Evolutionary conservation across 2,888 invertebrate species (phyloP), one percentile per base, ranked within the genome.

Genomic region (Plagiodera versicolora): DNA sequence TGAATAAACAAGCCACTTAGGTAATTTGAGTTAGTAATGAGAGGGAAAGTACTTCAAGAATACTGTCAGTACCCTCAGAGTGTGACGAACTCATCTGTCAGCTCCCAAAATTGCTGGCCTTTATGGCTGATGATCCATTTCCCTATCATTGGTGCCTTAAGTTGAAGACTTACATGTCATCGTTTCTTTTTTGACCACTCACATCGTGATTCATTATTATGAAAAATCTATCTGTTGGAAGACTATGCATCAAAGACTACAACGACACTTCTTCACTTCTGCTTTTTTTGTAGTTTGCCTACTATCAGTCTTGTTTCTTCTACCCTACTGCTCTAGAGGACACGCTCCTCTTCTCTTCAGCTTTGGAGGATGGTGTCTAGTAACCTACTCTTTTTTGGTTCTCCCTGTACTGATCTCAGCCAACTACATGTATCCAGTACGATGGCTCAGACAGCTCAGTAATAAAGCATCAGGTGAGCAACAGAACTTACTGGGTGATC

Each of bases 341-440:
- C 80, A 80, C 58, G 83, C 84, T 1, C 87, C 88, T 1, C 75
- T 89, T 46, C 77, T 89, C 62, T 83, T 89, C 48, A 88, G 88
- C 39, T 75, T 84, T 6, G 82, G 82, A 47, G 80, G 82, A 35
- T 80, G 80, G 60, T 82, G 86, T 72, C 81, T 86, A 78, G 85
- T 86, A 0, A 84, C 86, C 1, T 89, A 89, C 76, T 87, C 88
- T 1, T 87, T 86, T 71, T 79, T 89, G 16, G 87, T 89, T 47
- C 79, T 89, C 14, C 89, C 89, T 0, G 82, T 89, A 39, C 82
- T 89, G 54, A 85, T 89, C 58, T 87, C 88, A 0, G 88, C 87
- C 57, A 88, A 89, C 80, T 88, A 88, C 79, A 84, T 83, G 73
- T 89, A 88, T 72, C 88, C 88, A 1, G 85, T 87, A 30, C 80